A percentile compares a stretch with the other conserved stretches of the same genome.
Conservation (phyloP, 2,888 invertebrate genomes). For the Minunthozetes semirufus region DNA sequence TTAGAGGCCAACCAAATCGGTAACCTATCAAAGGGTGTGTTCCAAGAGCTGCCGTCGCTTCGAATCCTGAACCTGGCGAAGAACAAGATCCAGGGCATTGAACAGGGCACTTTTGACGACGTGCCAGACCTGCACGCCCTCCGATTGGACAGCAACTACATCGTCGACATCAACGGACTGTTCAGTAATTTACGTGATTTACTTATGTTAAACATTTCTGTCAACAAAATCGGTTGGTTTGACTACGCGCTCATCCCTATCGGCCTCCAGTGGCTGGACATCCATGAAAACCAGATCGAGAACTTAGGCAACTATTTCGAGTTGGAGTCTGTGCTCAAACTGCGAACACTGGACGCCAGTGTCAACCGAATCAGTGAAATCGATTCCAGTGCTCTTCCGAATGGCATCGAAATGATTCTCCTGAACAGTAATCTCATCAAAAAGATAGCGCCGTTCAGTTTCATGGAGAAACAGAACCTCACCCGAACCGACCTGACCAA, state of each 20-base stretch:
- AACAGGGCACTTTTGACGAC: conserved; percentile 69
- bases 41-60: conserved; percentile 67
- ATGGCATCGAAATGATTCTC: conserved; percentile 69
- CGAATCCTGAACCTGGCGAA: conserved; percentile 71
- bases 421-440: conserved; percentile 83
- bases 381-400: conserved; percentile 69
- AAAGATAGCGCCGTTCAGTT: conserved; percentile 77
- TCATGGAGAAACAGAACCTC: conserved; percentile 77
- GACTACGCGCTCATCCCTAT: conserved; percentile 77
- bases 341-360: conserved; percentile 82
- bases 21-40: conserved; percentile 70
- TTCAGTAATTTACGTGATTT: conserved; percentile 75
- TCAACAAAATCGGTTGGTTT: conserved; percentile 79
- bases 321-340: conserved; percentile 67
- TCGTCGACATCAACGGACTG: conserved; percentile 72
- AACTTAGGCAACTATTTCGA: conserved; percentile 77
- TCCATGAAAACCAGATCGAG: conserved; percentile 76
- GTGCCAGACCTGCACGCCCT: conserved; percentile 74
- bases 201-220: conserved; percentile 83
- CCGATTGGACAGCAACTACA: conserved; percentile 73
- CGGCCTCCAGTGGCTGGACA: conserved; percentile 79
- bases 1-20: conserved; percentile 81
- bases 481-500: conserved; percentile 85
- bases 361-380: conserved; percentile 64
- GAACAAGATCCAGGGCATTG: conserved; percentile 70